phyloP scores from a whole-genome alignment of 2,888 invertebrate genomes.

The Ernsta delagoae region DNA sequence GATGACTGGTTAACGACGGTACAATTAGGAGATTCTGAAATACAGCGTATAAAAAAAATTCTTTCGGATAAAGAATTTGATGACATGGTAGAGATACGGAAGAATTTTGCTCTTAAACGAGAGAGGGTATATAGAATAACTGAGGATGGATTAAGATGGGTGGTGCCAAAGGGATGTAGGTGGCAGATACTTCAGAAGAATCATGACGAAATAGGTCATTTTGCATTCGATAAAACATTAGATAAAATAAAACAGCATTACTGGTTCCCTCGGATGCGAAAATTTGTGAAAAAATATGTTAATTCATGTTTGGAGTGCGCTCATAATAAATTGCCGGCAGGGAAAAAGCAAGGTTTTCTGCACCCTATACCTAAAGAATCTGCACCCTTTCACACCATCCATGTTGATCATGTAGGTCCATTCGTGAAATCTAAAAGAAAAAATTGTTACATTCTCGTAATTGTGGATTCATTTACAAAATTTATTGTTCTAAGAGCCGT shows the following conservation, averaged over 20 bases:
- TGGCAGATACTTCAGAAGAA: slow-evolving; percentile 1
- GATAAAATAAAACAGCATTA: neutral
- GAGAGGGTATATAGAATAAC: neutral
- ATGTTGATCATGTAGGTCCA: slow-evolving; percentile 4
- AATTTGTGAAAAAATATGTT: slow-evolving; percentile 2
- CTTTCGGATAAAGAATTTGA: neutral
- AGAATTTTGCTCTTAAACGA: neutral
- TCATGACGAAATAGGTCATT: slow-evolving; percentile 1
- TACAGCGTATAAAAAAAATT: slow-evolving; percentile 25
- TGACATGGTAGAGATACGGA: neutral
- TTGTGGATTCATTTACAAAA: neutral
- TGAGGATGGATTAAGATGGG: slow-evolving; percentile 2
- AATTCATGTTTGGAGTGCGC: slow-evolving; percentile 1
- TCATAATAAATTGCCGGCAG: neutral
- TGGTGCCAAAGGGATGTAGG: neutral
- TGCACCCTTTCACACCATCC: neutral
- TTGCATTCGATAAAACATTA: slow-evolving; percentile 1
- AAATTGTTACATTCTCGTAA: slow-evolving; percentile 1
- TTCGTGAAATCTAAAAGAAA: neutral
- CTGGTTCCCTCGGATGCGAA: neutral
- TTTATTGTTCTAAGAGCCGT: neutral
- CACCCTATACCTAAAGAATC: neutral
- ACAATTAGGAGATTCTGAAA: slow-evolving; percentile 40
- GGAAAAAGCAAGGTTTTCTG: neutral
- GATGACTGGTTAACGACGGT: slow-evolving; percentile 39